Percentiles rank a stretch among this genome's conserved stretches.
These are phyloP conservation scores for Polyergus mexicanus DNA, from an alignment of 1,140 invertebrate species.

Conservation along the genomic window DNA sequence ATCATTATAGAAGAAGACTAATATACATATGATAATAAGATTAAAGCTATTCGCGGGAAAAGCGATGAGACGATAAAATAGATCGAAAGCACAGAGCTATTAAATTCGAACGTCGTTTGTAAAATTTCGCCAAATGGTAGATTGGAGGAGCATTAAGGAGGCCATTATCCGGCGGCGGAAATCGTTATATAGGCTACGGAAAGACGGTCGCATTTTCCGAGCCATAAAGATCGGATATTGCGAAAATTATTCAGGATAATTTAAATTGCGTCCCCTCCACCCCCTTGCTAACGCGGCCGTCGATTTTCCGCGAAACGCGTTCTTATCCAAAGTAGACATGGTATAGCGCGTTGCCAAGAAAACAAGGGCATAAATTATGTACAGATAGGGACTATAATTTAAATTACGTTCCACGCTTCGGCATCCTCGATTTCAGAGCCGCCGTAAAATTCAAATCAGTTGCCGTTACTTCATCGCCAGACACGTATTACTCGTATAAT, in stretches of 20 bases:
- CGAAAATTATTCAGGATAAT: slow-evolving; percentile 86
- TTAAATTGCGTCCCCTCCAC: slow-evolving; percentile 81
- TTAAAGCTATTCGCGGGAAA: slow-evolving; percentile 29
- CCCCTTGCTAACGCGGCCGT: slow-evolving; percentile 21
- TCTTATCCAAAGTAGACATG: slow-evolving; percentile 31
- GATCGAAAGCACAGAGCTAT: slow-evolving; percentile 36
- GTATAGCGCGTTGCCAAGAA: slow-evolving; percentile 71
- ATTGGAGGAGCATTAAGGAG: slow-evolving; percentile 70
- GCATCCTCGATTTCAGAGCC: slow-evolving; percentile 75
- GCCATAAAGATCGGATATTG: slow-evolving; percentile 86
- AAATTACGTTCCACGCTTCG: slow-evolving; percentile 80
- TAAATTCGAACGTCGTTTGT: slow-evolving; percentile 60
- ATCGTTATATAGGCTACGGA: slow-evolving; percentile 73
- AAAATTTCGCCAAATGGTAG: slow-evolving; percentile 41
- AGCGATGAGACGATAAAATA: slow-evolving; percentile 28
- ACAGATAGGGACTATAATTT: slow-evolving; percentile 86
- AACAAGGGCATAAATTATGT: slow-evolving; percentile 86
- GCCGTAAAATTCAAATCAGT: slow-evolving; percentile 85
- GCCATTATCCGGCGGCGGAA: slow-evolving; percentile 78
- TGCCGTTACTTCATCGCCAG: slow-evolving; percentile 69
- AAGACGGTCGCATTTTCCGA: slow-evolving; percentile 82
- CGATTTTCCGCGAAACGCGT: slow-evolving; percentile 68
- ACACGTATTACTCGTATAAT: slow-evolving; percentile 21
- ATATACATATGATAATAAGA: slow-evolving; percentile 17
- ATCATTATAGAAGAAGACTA: slow-evolving; percentile 9